These are phyloP conservation scores for Scelioninae gen. 1 DNA, from an alignment of 2,888 invertebrate genomes.

Conservation along the genomic window DNA sequence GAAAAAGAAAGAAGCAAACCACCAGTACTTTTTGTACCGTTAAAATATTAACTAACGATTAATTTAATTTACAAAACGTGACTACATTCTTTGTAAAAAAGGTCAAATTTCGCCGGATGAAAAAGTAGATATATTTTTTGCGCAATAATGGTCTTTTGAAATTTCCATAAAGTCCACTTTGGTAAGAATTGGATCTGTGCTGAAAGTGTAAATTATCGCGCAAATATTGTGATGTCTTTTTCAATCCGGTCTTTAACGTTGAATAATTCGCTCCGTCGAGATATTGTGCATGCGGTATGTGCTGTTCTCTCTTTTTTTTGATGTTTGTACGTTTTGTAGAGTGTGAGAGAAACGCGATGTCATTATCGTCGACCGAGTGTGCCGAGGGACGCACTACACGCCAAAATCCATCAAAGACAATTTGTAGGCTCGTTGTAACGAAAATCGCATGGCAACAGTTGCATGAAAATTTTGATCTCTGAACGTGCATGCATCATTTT, in stretches of 20 bases:
- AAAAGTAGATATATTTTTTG: too few relatives aligned
- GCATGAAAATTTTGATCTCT: slow-evolving; percentile 23
- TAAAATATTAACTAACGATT: too few relatives aligned
- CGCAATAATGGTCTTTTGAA: too few relatives aligned
- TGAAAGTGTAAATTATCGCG: too few relatives aligned
- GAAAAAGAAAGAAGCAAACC: too few relatives aligned
- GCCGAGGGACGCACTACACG: slow-evolving; percentile 46
- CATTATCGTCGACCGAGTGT: slow-evolving; percentile 59
- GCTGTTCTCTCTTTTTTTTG: slow-evolving; percentile 63
- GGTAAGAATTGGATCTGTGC: too few relatives aligned
- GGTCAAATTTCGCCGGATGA: too few relatives aligned
- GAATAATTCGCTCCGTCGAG: slow-evolving; percentile 12
- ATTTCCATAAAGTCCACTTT: too few relatives aligned
- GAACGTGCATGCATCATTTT: background rate
- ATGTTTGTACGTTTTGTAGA: slow-evolving; percentile 69
- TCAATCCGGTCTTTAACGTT: slow-evolving; percentile 17
- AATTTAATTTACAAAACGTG: too few relatives aligned
- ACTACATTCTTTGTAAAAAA: too few relatives aligned
- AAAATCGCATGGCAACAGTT: slow-evolving; percentile 52
- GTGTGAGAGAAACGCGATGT: slow-evolving; percentile 69
- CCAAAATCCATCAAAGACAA: slow-evolving; percentile 55
- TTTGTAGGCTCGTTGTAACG: slow-evolving; percentile 48
- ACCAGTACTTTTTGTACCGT: too few relatives aligned
- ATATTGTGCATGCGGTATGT: slow-evolving; percentile 76
- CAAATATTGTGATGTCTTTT: slow-evolving; percentile 18